These are phyloP conservation scores for Choristoneura rosaceana DNA, from an alignment of 2,888 invertebrate genomes.

Conservation along the genomic window DNA sequence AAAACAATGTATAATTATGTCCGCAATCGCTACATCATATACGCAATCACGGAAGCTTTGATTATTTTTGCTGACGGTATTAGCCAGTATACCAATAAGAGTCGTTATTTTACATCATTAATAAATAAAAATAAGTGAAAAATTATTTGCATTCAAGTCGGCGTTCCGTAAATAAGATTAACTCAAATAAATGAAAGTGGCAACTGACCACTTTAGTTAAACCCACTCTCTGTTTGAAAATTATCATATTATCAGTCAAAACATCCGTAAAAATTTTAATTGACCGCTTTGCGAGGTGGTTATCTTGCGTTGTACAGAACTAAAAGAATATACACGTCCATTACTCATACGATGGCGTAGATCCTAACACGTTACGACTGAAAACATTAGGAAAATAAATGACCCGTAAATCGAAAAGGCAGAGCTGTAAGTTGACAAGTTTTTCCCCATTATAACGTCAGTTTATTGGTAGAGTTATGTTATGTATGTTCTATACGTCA, in stretches of 20 bases:
- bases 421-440: slow-evolving; percentile 22
- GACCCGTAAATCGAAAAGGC: slow-evolving; percentile 14
- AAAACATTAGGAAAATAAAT: slow-evolving; percentile 24
- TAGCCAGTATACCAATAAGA: too few relatives aligned
- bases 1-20: too few relatives aligned
- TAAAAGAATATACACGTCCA: slow-evolving; percentile 1
- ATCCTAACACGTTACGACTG: slow-evolving; percentile 13
- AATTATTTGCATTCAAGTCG: too few relatives aligned
- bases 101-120: neutral
- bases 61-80: too few relatives aligned
- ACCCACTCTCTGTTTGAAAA: neutral
- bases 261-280: neutral
- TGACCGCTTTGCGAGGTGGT: neutral
- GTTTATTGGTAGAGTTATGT: slow-evolving; percentile 42
- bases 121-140: neutral
- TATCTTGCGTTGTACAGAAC: neutral
- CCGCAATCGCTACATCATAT: too few relatives aligned
- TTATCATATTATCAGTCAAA: neutral
- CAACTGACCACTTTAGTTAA: too few relatives aligned
- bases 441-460: slow-evolving; percentile 26
- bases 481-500: slow-evolving; percentile 53
- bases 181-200: too few relatives aligned
- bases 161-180: too few relatives aligned
- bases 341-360: neutral
- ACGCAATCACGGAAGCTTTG: too few relatives aligned